These are phyloP conservation scores for Troides aeacus DNA, from an alignment of 2,888 invertebrate genomes.

Conservation along the genomic window DNA sequence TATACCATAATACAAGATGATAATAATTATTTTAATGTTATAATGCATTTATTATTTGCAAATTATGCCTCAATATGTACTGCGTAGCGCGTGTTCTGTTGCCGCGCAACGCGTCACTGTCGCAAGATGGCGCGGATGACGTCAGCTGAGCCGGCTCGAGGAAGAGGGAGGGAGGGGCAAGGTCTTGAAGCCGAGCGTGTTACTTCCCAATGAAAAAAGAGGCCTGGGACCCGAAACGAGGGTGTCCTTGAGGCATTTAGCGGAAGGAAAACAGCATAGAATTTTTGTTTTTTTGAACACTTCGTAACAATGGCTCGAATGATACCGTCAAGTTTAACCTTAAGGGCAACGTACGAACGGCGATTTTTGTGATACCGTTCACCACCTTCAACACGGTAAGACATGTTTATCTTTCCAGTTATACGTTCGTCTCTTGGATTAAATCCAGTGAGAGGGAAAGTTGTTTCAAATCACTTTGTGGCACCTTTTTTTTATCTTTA, in stretches of 20 bases:
- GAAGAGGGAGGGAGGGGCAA: slow-evolving; percentile 58
- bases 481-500: not conserved
- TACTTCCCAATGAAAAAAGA: slow-evolving; percentile 74
- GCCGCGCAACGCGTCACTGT: slow-evolving; percentile 71
- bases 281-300: not conserved
- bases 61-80: slow-evolving; percentile 10
- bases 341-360: not conserved
- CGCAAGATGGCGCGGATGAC: slow-evolving; percentile 77
- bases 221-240: slow-evolving; percentile 58
- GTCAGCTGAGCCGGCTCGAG: slow-evolving; percentile 58
- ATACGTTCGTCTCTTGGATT: slow-evolving; percentile 46
- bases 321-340: not conserved
- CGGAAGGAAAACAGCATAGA: slow-evolving; percentile 50
- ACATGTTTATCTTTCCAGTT: not conserved
- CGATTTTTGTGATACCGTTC: not conserved
- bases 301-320: not conserved
- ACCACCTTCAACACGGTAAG: not conserved
- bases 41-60: not conserved
- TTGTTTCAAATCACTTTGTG: slow-evolving; percentile 36
- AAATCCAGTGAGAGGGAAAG: slow-evolving; percentile 71
- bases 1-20: not conserved
- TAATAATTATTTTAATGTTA: not conserved
- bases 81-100: slow-evolving; percentile 64
- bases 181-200: slow-evolving; percentile 68
- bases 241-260: slow-evolving; percentile 64